Evolutionary conservation across 2,888 invertebrate species (phyloP).

Genomic region (Melinopterus prodromus): DNA sequence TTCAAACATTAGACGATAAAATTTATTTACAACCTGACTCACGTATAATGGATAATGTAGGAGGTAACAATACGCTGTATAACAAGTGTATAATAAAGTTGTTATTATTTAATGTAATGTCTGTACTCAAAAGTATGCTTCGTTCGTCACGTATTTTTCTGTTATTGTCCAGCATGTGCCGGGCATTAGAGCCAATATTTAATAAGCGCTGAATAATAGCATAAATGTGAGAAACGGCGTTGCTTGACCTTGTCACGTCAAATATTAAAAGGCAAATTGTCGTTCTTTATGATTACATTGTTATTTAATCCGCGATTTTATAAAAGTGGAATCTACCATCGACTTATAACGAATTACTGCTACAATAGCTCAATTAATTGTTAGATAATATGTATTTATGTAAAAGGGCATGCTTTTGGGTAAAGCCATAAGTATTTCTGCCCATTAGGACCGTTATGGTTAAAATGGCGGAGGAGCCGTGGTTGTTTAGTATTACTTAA

Average conservation of each 20-base stretch:
- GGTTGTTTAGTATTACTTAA: no score
- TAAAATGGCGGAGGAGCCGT: no score
- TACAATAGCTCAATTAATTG: no score
- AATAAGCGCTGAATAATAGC: background rate
- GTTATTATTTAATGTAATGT: background rate
- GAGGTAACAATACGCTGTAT: background rate
- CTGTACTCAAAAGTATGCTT: background rate
- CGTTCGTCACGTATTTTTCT: background rate
- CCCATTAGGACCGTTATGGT: no score
- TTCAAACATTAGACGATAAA: background rate
- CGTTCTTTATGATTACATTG: no score
- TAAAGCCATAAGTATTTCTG: no score
- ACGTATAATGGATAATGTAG: background rate
- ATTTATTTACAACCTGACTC: background rate
- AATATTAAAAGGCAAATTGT: background rate
- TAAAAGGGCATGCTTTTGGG: no score
- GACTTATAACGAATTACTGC: no score
- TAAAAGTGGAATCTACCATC: no score
- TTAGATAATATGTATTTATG: no score
- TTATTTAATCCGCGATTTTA: no score
- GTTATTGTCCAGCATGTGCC: background rate
- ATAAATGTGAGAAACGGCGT: background rate
- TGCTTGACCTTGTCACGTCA: background rate
- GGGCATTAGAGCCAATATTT: background rate
- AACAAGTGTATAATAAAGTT: background rate